Conservation (phyloP, 2,113 vertebrate genomes). For the Prionailurus viverrinus region DNA sequence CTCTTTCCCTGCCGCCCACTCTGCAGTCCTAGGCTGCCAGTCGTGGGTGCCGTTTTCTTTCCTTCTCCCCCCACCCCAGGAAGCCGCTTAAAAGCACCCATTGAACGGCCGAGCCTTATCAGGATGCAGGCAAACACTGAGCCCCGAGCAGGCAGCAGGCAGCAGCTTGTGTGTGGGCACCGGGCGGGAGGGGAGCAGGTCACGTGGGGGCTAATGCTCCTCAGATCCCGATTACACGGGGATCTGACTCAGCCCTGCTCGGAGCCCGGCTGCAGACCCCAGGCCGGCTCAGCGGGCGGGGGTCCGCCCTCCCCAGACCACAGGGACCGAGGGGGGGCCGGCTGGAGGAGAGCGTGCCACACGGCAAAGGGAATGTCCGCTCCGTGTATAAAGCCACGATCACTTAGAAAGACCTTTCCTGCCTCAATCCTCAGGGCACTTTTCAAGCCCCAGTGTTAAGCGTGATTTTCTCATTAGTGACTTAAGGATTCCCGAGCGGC, state of each 20-base stretch:
- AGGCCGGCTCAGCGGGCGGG: background rate
- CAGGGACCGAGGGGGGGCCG: fast-evolving
- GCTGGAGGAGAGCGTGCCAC: background rate
- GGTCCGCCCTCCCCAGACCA: background rate
- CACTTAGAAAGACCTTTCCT: background rate
- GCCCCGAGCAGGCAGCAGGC: background rate
- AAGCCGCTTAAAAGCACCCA: background rate
- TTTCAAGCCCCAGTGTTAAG: background rate
- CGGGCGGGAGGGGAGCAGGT: constrained; percentile 78
- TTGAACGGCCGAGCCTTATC: background rate
- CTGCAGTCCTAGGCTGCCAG: background rate
- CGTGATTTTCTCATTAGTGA: background rate
- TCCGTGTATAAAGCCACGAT: fast-evolving
- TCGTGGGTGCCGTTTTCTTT: background rate
- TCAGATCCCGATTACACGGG: background rate
- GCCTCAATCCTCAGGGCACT: background rate
- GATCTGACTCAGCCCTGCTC: background rate
- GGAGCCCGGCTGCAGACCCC: constrained; percentile 58
- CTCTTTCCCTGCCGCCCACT: background rate
- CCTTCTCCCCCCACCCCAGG: background rate
- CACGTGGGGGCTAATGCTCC: constrained; percentile 81
- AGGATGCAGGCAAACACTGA: background rate
- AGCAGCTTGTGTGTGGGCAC: constrained; percentile 71
- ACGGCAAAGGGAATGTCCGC: fast-evolving
- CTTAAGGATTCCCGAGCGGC: background rate